Conservation (phyloP, 2,797 vertebrate genomes). For the Parotocinclus haroldoi region DNA sequence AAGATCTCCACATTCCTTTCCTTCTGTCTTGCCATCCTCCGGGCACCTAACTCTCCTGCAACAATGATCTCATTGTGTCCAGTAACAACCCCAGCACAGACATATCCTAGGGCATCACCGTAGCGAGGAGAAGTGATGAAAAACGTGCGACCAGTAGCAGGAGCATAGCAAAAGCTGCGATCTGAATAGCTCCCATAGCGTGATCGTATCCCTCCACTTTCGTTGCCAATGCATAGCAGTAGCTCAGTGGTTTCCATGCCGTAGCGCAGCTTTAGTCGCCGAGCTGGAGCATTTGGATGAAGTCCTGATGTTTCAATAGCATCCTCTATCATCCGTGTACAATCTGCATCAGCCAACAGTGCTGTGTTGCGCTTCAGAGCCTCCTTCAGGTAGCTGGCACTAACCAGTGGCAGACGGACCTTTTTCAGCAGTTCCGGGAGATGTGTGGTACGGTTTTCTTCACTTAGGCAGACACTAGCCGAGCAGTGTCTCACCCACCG, state of each 20-base stretch:
- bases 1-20: constrained; percentile 84
- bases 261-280: constrained; percentile 81
- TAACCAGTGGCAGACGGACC: constrained; percentile 84
- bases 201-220: constrained; percentile 85
- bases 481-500: constrained; percentile 81
- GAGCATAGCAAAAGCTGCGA: constrained; percentile 89
- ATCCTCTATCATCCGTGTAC: constrained; percentile 81
- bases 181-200: constrained; percentile 83
- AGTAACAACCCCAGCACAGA: constrained; percentile 86
- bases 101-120: constrained; percentile 83
- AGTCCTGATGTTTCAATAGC: constrained; percentile 77
- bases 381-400: constrained; percentile 80
- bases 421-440: constrained; percentile 87
- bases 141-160: constrained; percentile 77
- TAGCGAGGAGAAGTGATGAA: constrained; percentile 94
- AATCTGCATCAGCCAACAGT: constrained; percentile 81
- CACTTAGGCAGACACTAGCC: constrained; percentile 46
- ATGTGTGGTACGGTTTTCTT: constrained; percentile 66
- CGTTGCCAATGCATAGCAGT: constrained; percentile 90
- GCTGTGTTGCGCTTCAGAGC: constrained; percentile 81
- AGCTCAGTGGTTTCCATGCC: constrained; percentile 96
- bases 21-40: constrained; percentile 85
- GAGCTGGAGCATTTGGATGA: constrained; percentile 70
- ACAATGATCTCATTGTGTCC: constrained; percentile 86
- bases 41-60: constrained; percentile 85